Evolutionary conservation across 2,113 vertebrate genomes (phyloP), one percentile per base, ranked within the genome.

Genomic region (Melanerpes formicivorus): DNA sequence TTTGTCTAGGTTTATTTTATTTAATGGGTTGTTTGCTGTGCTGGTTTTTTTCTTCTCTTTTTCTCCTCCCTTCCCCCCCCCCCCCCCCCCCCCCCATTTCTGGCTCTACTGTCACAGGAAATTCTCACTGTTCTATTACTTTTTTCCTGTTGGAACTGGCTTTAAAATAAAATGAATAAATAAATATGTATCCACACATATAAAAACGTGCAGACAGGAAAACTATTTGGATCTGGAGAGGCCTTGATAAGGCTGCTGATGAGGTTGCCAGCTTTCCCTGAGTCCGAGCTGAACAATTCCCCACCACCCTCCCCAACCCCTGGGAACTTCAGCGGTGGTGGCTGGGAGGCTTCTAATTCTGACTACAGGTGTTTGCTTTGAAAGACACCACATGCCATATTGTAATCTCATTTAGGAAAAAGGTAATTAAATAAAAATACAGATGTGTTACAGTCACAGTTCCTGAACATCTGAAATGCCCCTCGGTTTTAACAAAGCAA

Each of bases 361-460:
- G 88, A 79, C 92, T 94, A 72, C 97, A 97, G 96, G 96, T 97
- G 97, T 95, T 86, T 84, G 50, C 80, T 93, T 96, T 95, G 93
- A 97, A 95, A 80, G 80, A 74, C 91, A 92, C 94, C 96, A 90
- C 70, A 54, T 96, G 91, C 81, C 74, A 83, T 70, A 70, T 80
- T 96, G 96, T 94, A 97, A 96, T 95, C 90, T 94, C 95, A 95
- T 96, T 97, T 97, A 96, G 91, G 94, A 97, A 97, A 97, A 74
- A 80, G 60, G 90, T 97, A 97, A 97, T 97, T 97, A 97, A 97
- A 97, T 97, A 95, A 97, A 97, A 98, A 94, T 96, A 95, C 97
- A 97, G 96, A 97, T 96, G 96, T 96, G 93, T 92, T 94, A 64
- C 90, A 90, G 87, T 95, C 95, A 96, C 94, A 97, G 95, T 95